Conservation (phyloP, 1,140 invertebrate species). For the Megalopta genalis region DNA sequence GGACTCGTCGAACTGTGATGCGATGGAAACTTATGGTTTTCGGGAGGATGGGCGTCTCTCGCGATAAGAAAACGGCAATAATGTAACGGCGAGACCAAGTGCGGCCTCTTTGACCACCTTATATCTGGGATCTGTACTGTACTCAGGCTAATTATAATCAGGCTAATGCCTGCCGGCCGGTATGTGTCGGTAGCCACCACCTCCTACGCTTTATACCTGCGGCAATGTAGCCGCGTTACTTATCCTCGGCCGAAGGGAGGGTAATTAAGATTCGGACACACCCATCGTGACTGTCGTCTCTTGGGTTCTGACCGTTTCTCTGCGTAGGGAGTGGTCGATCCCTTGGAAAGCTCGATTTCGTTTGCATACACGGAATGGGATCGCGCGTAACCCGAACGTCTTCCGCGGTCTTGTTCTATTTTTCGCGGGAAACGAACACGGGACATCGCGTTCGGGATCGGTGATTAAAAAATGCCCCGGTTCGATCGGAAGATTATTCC, state of each 20-base stretch:
- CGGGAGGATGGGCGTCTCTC: conserved; percentile 38
- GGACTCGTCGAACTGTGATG: neutral
- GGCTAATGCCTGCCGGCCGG: conserved; percentile 75
- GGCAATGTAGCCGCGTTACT: conserved; percentile 72
- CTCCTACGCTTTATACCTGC: conserved; percentile 66
- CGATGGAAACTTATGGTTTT: conserved; percentile 47
- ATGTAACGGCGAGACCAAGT: conserved; percentile 55
- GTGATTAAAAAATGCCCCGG: neutral
- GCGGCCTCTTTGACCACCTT: conserved; percentile 63
- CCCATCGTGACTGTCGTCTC: conserved; percentile 77
- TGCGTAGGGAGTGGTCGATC: conserved; percentile 77
- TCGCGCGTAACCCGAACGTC: conserved; percentile 56
- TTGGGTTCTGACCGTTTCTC: conserved; percentile 76
- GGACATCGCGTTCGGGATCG: neutral
- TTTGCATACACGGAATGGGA: conserved; percentile 72
- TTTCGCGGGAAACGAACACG: neutral
- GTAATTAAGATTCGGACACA: conserved; percentile 81
- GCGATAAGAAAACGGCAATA: conserved; percentile 65
- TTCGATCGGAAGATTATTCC: neutral
- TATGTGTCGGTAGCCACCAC: conserved; percentile 56
- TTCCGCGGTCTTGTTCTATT: conserved; percentile 56
- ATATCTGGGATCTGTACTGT: conserved; percentile 77
- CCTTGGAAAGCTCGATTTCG: conserved; percentile 73
- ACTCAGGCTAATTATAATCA: conserved; percentile 81
- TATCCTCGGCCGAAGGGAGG: conserved; percentile 69